Percentiles rank a stretch among this genome's conserved stretches.
These are phyloP conservation scores for Tympanuchus pallidicinctus DNA, from an alignment of 2,113 vertebrate genomes.

Conservation along the genomic window DNA sequence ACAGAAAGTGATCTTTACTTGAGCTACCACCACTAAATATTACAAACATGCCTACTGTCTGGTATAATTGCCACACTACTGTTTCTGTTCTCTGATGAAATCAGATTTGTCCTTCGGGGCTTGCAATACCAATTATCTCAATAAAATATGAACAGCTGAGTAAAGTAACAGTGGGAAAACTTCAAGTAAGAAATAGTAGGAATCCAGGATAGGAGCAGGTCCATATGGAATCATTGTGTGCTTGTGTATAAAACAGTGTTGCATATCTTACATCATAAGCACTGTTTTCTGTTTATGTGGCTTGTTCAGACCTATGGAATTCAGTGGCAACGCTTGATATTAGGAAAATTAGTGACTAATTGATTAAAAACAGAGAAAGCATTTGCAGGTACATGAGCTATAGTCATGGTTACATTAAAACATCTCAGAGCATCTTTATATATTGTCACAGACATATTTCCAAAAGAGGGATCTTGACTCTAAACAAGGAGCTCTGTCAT, in stretches of 20 bases:
- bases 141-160: neutral
- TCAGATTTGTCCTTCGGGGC: neutral
- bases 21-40: neutral
- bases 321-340: conserved; percentile 54
- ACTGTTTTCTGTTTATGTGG: neutral
- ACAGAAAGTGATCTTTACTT: neutral
- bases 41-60: neutral
- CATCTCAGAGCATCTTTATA: conserved; percentile 41
- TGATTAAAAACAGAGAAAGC: conserved; percentile 68
- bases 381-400: conserved; percentile 71
- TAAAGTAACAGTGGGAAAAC: neutral
- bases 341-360: conserved; percentile 68
- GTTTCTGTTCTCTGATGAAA: neutral
- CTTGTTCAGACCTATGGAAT: conserved; percentile 64
- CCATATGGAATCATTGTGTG: neutral
- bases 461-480: neutral
- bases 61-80: neutral
- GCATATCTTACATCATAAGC: neutral
- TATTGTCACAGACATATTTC: conserved; percentile 20
- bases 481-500: neutral
- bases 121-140: neutral
- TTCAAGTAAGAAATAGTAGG: neutral
- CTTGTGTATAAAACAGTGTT: neutral
- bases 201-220: neutral
- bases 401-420: conserved; percentile 42